These are phyloP conservation scores for Thaumatotibia leucotreta DNA, from an alignment of 1,140 invertebrate species.

Conservation along the genomic window DNA sequence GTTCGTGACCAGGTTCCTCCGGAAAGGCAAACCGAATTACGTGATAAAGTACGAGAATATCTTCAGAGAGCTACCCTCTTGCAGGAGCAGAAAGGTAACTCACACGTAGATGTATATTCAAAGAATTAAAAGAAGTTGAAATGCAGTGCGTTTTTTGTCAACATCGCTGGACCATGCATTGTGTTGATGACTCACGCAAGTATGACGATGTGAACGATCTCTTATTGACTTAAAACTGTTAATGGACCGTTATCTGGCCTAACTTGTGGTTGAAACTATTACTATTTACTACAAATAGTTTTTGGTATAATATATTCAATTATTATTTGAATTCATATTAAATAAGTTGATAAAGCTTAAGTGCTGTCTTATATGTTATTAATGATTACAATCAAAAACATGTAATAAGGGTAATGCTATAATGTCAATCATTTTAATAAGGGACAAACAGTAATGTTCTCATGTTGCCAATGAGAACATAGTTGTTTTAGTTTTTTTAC, in stretches of 20 bases:
- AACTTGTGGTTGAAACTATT: not conserved
- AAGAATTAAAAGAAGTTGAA: not conserved
- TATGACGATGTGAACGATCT: not conserved
- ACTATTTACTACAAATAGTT: not conserved
- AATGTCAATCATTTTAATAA: no score
- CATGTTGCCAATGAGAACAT: no score
- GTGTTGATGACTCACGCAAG: constrained; percentile 18
- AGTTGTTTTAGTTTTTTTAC: no score
- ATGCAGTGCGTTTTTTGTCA: not conserved
- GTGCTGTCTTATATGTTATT: no score
- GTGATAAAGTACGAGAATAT: constrained; percentile 58
- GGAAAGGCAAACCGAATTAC: constrained; percentile 47
- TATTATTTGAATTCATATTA: no score
- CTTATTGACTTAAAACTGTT: not conserved
- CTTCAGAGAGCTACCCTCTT: constrained; percentile 52
- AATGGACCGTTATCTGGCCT: not conserved
- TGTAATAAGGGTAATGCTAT: no score
- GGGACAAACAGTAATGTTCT: no score
- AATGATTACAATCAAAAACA: no score
- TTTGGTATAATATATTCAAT: not conserved
- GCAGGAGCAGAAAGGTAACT: constrained; percentile 55
- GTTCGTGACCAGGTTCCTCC: constrained; percentile 41
- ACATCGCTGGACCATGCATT: not conserved
- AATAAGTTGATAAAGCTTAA: no score
- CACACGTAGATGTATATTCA: not conserved